phyloP scores from a whole-genome alignment of 2,113 vertebrate genomes.

The Neoarius graeffei region DNA sequence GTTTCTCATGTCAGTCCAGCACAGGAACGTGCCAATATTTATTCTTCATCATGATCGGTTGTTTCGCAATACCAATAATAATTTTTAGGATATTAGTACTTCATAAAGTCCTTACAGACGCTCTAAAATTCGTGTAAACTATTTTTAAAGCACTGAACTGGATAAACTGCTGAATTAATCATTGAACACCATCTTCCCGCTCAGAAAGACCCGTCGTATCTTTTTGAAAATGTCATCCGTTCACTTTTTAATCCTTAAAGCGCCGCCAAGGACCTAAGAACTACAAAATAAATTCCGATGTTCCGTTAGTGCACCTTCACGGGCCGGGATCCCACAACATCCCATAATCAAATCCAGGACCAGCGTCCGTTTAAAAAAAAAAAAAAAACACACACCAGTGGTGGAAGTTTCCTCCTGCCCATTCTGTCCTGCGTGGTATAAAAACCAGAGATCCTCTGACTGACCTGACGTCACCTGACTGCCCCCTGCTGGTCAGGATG shows the following conservation, averaged over 20 bases:
- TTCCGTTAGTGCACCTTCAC: neutral
- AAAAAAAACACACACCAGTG: neutral
- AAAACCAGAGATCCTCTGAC: conserved; percentile 12
- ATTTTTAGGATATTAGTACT: neutral
- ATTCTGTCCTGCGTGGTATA: neutral
- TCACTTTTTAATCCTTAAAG: conserved; percentile 1
- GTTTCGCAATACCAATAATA: neutral
- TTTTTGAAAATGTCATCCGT: neutral
- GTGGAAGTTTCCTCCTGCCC: neutral
- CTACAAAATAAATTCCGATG: neutral
- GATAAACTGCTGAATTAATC: neutral
- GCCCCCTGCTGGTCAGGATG: conserved; percentile 69
- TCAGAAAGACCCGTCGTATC: neutral
- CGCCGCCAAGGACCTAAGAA: neutral
- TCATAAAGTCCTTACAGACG: neutral
- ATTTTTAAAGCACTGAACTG: neutral
- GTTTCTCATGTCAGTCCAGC: neutral
- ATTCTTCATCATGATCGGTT: neutral
- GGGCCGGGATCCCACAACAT: neutral
- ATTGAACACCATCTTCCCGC: too few relatives aligned
- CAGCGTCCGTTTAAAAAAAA: neutral
- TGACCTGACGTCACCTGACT: conserved; percentile 27
- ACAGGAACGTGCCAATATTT: neutral
- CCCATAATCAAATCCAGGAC: neutral
- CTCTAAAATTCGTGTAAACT: too few relatives aligned